A percentile compares a stretch with the other conserved stretches of the same genome.
Evolutionary conservation across 2,888 invertebrate genomes (phyloP).

Genomic region (Magallana nippona): DNA sequence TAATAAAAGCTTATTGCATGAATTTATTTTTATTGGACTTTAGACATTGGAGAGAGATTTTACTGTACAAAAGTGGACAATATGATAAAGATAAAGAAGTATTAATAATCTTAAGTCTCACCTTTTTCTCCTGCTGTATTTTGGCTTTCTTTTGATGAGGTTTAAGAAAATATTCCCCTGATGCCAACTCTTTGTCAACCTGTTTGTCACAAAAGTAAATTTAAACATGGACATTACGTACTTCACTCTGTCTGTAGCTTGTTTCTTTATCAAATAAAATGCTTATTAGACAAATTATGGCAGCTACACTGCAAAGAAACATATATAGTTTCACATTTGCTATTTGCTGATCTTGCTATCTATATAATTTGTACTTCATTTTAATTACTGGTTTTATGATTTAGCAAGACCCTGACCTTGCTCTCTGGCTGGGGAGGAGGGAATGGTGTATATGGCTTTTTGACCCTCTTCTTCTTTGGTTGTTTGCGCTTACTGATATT

Average conservation of each 20-base stretch:
- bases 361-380: no score
- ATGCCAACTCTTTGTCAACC: conserved; percentile 93
- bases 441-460: conserved; percentile 98
- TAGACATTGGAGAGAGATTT: no score
- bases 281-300: no score
- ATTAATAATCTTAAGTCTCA: conserved; percentile 47
- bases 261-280: no score
- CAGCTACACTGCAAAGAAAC: no score
- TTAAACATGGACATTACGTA: neutral
- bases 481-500: conserved; percentile 93
- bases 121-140: conserved; percentile 89
- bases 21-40: no score
- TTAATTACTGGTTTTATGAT: neutral
- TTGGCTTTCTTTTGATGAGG: conserved; percentile 83
- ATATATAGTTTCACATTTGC: no score
- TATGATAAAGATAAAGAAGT: neutral
- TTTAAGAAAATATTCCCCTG: conserved; percentile 97
- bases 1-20: no score
- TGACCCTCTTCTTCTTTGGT: conserved; percentile 91
- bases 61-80: no score
- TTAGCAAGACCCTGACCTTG: conserved; percentile 83
- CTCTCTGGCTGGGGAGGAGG: conserved; percentile 96
- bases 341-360: no score
- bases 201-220: conserved; percentile 57
- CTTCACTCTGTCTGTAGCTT: no score